Conservation (phyloP, 2,888 invertebrate genomes). For the Tethea ocularis region DNA sequence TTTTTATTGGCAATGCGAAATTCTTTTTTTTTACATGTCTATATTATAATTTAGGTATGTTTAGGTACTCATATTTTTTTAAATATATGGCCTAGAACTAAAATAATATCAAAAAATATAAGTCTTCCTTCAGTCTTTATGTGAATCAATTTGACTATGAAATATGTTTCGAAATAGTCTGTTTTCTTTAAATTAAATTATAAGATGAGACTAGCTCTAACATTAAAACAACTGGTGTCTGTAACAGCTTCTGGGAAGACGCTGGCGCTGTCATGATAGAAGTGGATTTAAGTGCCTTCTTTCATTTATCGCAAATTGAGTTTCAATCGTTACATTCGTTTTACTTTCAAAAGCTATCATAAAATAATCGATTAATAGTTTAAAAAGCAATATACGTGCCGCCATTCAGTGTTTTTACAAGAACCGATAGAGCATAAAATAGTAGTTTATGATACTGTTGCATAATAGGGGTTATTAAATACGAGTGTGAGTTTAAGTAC, state of each 20-base stretch:
- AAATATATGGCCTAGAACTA: no score
- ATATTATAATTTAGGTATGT: no score
- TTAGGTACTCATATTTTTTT: no score
- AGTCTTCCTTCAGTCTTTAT: no score
- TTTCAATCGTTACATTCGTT: constrained; percentile 24
- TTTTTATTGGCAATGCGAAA: neutral
- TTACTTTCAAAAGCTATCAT: constrained; percentile 7
- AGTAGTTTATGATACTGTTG: no score
- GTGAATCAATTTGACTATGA: neutral
- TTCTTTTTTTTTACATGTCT: no score
- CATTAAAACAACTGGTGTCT: constrained; percentile 1
- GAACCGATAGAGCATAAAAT: neutral
- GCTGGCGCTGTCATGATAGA: constrained; percentile 31
- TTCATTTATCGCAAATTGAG: constrained; percentile 37
- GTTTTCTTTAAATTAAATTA: neutral
- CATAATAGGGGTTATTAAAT: no score
- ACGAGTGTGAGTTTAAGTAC: no score
- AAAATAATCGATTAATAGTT: neutral
- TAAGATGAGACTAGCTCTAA: neutral
- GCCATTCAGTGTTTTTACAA: neutral
- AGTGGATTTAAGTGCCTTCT: constrained; percentile 39
- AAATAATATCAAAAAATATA: no score
- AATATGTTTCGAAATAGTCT: neutral
- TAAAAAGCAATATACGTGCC: neutral
- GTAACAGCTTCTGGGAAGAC: neutral